A percentile compares a stretch with the other conserved stretches of the same genome.
Conservation (phyloP, 1,140 invertebrate species). For the Platyscapa corneri region DNA sequence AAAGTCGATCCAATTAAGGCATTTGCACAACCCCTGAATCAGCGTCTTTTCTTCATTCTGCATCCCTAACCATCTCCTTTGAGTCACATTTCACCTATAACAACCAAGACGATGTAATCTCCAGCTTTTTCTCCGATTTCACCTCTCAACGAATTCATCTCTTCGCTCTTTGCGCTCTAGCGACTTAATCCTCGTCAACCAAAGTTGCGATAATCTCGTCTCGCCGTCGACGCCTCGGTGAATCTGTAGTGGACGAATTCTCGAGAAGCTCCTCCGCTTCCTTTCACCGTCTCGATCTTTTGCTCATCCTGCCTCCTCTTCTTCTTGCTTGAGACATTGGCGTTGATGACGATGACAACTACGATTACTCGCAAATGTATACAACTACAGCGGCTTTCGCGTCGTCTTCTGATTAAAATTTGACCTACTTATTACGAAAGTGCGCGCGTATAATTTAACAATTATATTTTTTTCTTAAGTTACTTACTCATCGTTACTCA, state of each 20-base stretch:
- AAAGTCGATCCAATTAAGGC: not conserved
- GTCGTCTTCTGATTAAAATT: not conserved
- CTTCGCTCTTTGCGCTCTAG: slow-evolving; percentile 47
- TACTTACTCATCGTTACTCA: not conserved
- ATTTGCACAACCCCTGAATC: not conserved
- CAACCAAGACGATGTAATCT: slow-evolving; percentile 32
- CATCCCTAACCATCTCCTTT: not conserved
- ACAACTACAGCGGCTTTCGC: not conserved
- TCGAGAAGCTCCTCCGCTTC: slow-evolving; percentile 46
- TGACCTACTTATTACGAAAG: slow-evolving; percentile 14
- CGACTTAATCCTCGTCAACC: slow-evolving; percentile 52
- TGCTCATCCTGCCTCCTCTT: not conserved
- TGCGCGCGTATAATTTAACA: not conserved
- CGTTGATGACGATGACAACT: not conserved
- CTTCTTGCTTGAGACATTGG: not conserved
- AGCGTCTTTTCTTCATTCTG: not conserved
- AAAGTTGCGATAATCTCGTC: slow-evolving; percentile 42
- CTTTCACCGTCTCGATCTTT: slow-evolving; percentile 37
- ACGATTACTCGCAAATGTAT: not conserved
- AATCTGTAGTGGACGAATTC: not conserved
- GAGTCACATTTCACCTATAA: slow-evolving; percentile 49
- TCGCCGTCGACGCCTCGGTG: slow-evolving; percentile 25
- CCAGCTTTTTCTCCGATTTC: not conserved
- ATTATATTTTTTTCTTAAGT: not conserved
- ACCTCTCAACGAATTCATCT: not conserved